phyloP scores from a whole-genome alignment of 2,797 vertebrate species.

The Lophius americanus region DNA sequence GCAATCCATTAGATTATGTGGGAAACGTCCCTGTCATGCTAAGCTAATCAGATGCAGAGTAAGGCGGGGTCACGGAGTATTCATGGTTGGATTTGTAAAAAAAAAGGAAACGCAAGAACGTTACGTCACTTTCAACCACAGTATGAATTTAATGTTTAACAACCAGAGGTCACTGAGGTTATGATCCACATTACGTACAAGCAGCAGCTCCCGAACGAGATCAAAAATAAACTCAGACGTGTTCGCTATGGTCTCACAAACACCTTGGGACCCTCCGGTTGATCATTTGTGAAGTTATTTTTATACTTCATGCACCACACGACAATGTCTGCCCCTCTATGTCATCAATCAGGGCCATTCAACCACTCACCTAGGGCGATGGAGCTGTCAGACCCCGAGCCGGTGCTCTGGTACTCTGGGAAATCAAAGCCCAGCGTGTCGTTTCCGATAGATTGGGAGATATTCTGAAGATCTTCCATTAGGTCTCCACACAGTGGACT shows the following conservation, averaged over 20 bases:
- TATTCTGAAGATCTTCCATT: conserved; percentile 87
- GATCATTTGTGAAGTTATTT: too few species aligned
- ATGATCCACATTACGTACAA: neutral
- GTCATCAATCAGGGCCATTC: fast-evolving
- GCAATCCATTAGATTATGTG: too few species aligned
- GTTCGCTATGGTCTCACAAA: neutral
- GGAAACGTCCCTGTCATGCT: too few species aligned
- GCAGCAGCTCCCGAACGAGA: neutral
- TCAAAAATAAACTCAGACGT: conserved; percentile 3
- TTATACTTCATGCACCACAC: neutral
- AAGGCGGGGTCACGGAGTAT: too few species aligned
- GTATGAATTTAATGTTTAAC: too few species aligned
- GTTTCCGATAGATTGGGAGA: conserved; percentile 87
- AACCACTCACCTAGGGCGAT: conserved; percentile 76
- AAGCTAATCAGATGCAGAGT: too few species aligned
- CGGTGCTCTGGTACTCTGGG: conserved; percentile 85
- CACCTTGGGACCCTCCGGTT: neutral
- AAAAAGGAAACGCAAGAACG: too few species aligned
- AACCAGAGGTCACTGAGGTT: too few species aligned
- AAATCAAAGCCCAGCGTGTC: conserved; percentile 86
- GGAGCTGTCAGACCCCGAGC: conserved; percentile 84
- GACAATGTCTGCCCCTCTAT: too few species aligned
- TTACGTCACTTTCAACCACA: too few species aligned
- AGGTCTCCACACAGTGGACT: conserved; percentile 91
- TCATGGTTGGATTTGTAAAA: too few species aligned